Base-by-base conservation (phyloP, 1,140 invertebrate species). In the Halictus rubicundus region DNA sequence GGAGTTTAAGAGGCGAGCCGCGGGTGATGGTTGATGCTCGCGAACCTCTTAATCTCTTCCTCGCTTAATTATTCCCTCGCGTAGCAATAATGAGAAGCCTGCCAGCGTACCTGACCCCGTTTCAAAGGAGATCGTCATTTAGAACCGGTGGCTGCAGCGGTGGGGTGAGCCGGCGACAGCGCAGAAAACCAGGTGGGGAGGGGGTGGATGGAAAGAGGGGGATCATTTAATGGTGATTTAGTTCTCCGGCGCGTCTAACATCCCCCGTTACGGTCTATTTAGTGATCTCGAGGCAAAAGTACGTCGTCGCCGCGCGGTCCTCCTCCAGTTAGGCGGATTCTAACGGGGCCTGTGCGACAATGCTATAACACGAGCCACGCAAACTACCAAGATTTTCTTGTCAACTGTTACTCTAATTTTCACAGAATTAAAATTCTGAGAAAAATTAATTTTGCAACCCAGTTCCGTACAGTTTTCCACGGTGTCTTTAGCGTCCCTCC, bases 1-100 rank as follows among this genome's bases (percentile, higher is more conserved):
- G 52, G 74, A 77, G 72, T 81, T 52, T 73, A 72, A 73, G 59
- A 61, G 46, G 27, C 52, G 27, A 60, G 32, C 46, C 52, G 49
- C 61, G 27, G 80, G 54, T 72, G 76, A 69, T 37, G 72, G 81
- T 21, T 59, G 73, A 85, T 54, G 54, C 42, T 73, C 64, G 59
- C 82, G 68, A 71, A 71, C 69, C 71, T 75, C 70, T 84, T 84
- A 84, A 85, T 84, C 83, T 81, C 60, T 68, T 61, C 60, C 60
- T 42, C 32, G 79, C 78, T 85, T 84, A 85, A 85, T 85, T 85
- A 84, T 76, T 81, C 65, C 60, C 73, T 84, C 69, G 39, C 69
- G 69, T 84, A 73, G 78, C 83, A 81, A 85, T 85, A 85, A 84
- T 80, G 82, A 57, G 64, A 69, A 84, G 73, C 63, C 59, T 49